Evolutionary conservation across 2,113 vertebrate species (phyloP).

Genomic region (Dasyprocta punctata): DNA sequence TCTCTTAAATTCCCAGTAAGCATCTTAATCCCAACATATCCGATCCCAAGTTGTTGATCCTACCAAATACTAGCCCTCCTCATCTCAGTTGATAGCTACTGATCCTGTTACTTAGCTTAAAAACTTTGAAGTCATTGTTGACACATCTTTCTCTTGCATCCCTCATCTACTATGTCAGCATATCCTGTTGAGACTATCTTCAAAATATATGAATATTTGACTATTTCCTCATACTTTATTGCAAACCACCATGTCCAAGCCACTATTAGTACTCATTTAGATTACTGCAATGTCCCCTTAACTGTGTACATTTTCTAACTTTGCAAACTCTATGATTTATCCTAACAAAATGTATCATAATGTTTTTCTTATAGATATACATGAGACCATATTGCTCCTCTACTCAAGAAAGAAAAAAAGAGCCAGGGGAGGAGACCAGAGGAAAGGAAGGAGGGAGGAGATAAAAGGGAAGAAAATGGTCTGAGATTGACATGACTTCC

Average conservation of each 20-base stretch:
- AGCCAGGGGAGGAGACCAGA: neutral
- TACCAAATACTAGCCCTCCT: neutral
- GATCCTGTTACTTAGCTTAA: neutral
- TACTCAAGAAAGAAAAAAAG: neutral
- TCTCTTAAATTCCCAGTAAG: neutral
- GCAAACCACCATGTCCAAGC: neutral
- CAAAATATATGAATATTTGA: neutral
- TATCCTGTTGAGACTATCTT: neutral
- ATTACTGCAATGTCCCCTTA: neutral
- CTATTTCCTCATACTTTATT: neutral
- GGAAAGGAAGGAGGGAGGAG: neutral
- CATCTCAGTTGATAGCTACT: neutral
- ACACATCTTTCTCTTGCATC: neutral
- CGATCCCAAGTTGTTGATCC: neutral
- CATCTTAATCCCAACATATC: neutral
- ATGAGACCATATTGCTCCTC: neutral
- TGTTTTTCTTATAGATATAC: neutral
- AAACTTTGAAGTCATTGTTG: neutral
- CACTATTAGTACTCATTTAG: neutral
- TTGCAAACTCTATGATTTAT: neutral
- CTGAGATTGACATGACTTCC: neutral
- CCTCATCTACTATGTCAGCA: neutral
- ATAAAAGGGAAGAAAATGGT: neutral
- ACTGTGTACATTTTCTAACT: neutral
- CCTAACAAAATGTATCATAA: neutral